Percentiles rank a stretch among this genome's conserved stretches.
These are phyloP conservation scores for Cephonodes hylas DNA, from an alignment of 2,888 invertebrate species.

Conservation along the genomic window DNA sequence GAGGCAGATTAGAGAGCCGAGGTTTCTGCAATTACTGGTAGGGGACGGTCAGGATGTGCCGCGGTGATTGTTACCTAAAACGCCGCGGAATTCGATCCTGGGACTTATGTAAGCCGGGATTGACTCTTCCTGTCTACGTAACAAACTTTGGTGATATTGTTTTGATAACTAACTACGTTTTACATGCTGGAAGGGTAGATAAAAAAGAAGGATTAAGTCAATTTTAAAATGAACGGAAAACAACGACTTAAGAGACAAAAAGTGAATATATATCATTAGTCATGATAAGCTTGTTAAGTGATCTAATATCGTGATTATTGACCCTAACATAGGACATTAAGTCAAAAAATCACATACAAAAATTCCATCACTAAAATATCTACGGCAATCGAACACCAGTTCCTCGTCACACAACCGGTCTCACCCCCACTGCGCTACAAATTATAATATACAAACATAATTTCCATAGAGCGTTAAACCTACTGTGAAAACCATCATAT, in stretches of 20 bases:
- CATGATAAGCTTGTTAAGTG: too few species aligned
- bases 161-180: too few species aligned
- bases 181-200: too few species aligned
- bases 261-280: too few species aligned
- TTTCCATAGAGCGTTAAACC: slow-evolving; percentile 42
- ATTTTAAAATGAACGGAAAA: too few species aligned
- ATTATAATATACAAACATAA: slow-evolving; percentile 49
- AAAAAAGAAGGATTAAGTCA: too few species aligned
- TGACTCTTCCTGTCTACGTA: not conserved
- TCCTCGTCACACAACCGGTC: not conserved
- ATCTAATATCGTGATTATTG: too few species aligned
- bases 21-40: slow-evolving; percentile 55
- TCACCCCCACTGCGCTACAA: not conserved
- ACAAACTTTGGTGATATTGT: not conserved
- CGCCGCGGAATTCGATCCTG: not conserved
- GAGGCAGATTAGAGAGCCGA: slow-evolving; percentile 65
- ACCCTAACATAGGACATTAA: too few species aligned
- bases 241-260: too few species aligned
- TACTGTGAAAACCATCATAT: slow-evolving; percentile 40
- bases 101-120: not conserved
- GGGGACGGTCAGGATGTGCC: slow-evolving; percentile 30
- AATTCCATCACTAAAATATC: not conserved
- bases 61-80: slow-evolving; percentile 15
- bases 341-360: too few species aligned
- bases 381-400: not conserved